Conservation (phyloP, 2,113 vertebrate species). For the Acinonyx jubatus region DNA sequence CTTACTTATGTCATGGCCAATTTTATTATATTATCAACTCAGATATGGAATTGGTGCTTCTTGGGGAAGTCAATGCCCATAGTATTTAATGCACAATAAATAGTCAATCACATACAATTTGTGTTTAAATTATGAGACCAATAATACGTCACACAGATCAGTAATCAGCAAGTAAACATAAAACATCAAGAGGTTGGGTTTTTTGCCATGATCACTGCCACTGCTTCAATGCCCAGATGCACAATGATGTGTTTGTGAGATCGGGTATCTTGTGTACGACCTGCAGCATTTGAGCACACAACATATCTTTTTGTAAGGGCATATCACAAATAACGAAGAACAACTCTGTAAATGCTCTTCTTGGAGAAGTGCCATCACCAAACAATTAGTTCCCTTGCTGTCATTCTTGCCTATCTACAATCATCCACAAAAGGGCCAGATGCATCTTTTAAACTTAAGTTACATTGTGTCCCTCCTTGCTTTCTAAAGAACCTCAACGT, state of each 20-base stretch:
- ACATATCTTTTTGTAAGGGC: not conserved
- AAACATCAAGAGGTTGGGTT: not conserved
- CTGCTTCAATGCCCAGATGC: not conserved
- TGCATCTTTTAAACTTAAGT: not conserved
- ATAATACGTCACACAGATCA: not conserved
- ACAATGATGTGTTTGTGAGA: not conserved
- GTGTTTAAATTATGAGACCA: not conserved
- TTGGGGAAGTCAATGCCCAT: not conserved
- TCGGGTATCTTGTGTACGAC: not conserved
- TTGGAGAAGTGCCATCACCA: not conserved
- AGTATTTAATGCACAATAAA: not conserved
- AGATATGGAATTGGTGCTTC: not conserved
- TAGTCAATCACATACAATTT: not conserved
- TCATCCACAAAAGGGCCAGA: not conserved
- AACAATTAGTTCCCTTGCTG: not conserved
- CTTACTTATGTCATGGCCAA: not conserved
- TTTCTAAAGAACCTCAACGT: not conserved
- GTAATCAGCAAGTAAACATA: not conserved
- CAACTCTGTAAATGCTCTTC: not conserved
- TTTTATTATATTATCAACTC: not conserved
- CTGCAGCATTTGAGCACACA: not conserved
- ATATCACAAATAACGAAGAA: not conserved
- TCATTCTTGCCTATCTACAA: not conserved
- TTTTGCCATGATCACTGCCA: not conserved
- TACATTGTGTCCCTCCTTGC: not conserved